Percentiles rank a stretch among this genome's conserved stretches.
These are phyloP conservation scores for Gorsachius goisagi DNA, from an alignment of 2,113 vertebrate species.

Conservation along the genomic window DNA sequence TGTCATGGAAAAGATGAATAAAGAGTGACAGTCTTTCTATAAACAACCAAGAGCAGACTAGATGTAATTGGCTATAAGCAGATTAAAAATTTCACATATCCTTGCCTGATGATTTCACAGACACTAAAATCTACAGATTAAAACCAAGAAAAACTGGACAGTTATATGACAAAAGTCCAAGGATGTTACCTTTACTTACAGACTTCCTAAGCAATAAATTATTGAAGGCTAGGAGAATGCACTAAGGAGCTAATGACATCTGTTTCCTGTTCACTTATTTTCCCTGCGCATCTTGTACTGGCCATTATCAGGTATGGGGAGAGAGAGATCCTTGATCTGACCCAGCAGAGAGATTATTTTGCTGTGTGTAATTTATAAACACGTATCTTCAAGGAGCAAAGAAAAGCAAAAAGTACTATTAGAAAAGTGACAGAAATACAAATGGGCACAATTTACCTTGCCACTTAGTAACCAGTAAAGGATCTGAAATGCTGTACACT, in stretches of 20 bases:
- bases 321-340: background rate
- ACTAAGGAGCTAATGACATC: background rate
- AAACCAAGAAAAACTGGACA: background rate
- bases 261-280: background rate
- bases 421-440: background rate
- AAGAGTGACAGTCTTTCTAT: background rate
- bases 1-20: background rate
- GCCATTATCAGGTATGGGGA: background rate
- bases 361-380: background rate
- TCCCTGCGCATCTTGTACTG: background rate
- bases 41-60: background rate
- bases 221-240: background rate
- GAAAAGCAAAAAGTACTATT: background rate
- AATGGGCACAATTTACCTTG: slow-evolving; percentile 71
- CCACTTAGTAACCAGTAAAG: slow-evolving; percentile 74
- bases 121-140: background rate
- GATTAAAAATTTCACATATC: background rate
- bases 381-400: background rate
- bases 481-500: slow-evolving; percentile 79
- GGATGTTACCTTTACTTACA: background rate
- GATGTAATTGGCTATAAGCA: background rate
- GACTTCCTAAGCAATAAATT: background rate
- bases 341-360: background rate
- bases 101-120: background rate
- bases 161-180: background rate